Evolutionary conservation across 2,888 invertebrate genomes (phyloP).

Genomic region (Limnephilus auricula): DNA sequence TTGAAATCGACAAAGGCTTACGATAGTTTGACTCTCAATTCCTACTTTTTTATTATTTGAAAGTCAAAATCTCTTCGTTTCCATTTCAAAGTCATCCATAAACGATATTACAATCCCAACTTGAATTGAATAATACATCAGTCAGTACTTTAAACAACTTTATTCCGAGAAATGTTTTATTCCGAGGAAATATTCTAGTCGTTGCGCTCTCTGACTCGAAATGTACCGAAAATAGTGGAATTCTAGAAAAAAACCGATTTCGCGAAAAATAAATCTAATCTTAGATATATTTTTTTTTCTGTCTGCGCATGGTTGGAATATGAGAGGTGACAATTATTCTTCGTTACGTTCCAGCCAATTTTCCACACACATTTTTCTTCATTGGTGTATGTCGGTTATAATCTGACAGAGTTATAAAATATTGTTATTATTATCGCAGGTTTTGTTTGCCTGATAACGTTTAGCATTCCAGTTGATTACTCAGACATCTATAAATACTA

Average conservation of each 20-base stretch:
- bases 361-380: not conserved
- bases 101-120: not conserved
- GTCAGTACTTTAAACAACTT: not conserved
- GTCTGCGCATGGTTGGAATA: not conserved
- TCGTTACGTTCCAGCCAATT: not conserved
- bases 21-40: not conserved
- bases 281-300: not conserved
- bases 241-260: not conserved
- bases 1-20: not conserved
- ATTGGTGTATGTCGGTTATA: not conserved
- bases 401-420: not conserved
- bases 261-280: not conserved
- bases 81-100: not conserved
- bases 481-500: no score
- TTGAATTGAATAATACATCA: not conserved
- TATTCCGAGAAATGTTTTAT: not conserved
- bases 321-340: not conserved
- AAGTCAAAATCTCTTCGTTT: not conserved
- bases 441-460: not conserved
- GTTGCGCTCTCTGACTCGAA: not conserved
- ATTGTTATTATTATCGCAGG: not conserved
- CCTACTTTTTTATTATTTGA: not conserved
- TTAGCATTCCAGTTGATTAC: no score
- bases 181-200: not conserved
- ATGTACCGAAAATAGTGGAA: not conserved